Percentiles rank a stretch among this genome's conserved stretches.
Evolutionary conservation across 2,888 invertebrate species (phyloP).

Genomic region (Gnatocerus cornutus): DNA sequence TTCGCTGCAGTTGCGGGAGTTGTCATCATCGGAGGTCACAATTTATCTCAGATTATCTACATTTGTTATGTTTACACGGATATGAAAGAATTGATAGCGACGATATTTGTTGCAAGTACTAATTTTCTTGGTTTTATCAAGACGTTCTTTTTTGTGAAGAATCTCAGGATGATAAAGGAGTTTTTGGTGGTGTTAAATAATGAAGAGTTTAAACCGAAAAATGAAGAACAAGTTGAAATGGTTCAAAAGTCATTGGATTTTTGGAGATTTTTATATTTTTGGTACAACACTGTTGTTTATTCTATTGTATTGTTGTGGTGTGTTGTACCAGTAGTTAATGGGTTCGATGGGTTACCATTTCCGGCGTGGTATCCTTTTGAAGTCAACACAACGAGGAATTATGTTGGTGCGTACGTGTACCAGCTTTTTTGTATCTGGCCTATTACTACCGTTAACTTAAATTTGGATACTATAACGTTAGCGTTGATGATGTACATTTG

Average conservation of each 20-base stretch:
- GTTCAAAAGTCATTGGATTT: slow-evolving; percentile 8
- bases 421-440: slow-evolving; percentile 1
- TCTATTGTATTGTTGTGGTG: not conserved
- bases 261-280: not conserved
- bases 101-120: not conserved
- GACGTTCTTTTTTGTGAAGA: not conserved
- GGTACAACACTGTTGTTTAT: not conserved
- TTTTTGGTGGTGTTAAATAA: slow-evolving; percentile 22
- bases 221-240: slow-evolving; percentile 26
- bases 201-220: slow-evolving; percentile 48
- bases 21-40: slow-evolving; percentile 20
- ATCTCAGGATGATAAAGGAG: not conserved
- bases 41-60: slow-evolving; percentile 13
- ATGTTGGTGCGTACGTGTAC: slow-evolving; percentile 3
- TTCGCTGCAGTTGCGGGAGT: slow-evolving; percentile 8
- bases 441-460: not conserved
- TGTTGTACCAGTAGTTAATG: not conserved
- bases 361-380: slow-evolving; percentile 25
- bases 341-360: slow-evolving; percentile 9
- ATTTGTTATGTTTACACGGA: slow-evolving; percentile 8
- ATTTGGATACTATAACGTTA: not conserved
- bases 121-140: not conserved
- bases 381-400: not conserved
- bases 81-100: not conserved
- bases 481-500: slow-evolving; percentile 8